A percentile compares a stretch with the other conserved stretches of the same genome.
phyloP scores from a whole-genome alignment of 1,140 invertebrate genomes.

The Leptinotarsa lineolata region DNA sequence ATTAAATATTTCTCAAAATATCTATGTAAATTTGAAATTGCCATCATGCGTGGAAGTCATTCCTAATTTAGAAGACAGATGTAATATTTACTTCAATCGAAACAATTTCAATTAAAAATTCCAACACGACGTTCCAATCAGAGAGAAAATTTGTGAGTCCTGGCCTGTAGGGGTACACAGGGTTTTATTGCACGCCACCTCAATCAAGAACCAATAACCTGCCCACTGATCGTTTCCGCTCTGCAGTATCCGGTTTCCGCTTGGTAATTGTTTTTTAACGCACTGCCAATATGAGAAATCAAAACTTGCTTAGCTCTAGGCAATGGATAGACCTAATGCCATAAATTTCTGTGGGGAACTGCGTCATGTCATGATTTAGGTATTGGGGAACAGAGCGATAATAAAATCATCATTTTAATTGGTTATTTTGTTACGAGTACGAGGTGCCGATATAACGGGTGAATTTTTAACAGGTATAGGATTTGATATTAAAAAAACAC shows the following conservation, averaged over 20 bases:
- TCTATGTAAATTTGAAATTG: no score
- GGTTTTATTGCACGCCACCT: constrained; percentile 4
- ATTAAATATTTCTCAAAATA: no score
- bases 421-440: no score
- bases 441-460: no score
- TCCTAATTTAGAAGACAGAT: no score
- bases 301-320: constrained; percentile 20
- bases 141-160: no score
- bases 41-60: no score
- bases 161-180: not conserved
- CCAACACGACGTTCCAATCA: no score
- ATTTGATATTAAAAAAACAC: no score
- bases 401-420: not conserved
- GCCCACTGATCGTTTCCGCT: constrained; percentile 22
- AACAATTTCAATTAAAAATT: no score
- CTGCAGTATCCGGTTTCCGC: constrained; percentile 21
- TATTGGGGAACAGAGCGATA: not conserved
- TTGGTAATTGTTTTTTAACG: constrained; percentile 21
- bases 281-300: constrained; percentile 25
- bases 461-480: no score
- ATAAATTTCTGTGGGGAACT: constrained; percentile 12
- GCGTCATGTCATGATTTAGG: not conserved
- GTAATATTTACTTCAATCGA: no score
- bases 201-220: constrained; percentile 22
- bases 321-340: constrained; percentile 13